A percentile compares a stretch with the other conserved stretches of the same genome.
Evolutionary conservation across 2,888 invertebrate genomes (phyloP).

Genomic region (Arenicola marina): DNA sequence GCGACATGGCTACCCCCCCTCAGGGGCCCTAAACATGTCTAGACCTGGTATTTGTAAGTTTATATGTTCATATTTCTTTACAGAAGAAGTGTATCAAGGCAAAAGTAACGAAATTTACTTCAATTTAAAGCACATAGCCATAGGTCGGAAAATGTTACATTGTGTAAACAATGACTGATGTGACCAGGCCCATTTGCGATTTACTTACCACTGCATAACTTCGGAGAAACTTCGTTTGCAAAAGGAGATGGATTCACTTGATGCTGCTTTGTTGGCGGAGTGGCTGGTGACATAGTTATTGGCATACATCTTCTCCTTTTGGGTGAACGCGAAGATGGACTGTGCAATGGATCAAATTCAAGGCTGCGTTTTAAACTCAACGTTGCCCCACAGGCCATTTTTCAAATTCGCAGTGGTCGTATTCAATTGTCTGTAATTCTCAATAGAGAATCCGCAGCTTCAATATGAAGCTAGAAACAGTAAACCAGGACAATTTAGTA

Average conservation of each 20-base stretch:
- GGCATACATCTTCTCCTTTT: constrained; percentile 91
- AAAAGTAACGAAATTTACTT: too few species aligned
- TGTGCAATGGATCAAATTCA: constrained; percentile 91
- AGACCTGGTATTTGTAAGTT: too few species aligned
- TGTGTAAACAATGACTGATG: neutral
- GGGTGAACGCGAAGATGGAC: constrained; percentile 72
- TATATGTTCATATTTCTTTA: too few species aligned
- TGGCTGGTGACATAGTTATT: constrained; percentile 74
- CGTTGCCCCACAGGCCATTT: constrained; percentile 93
- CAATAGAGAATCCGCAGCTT: too few species aligned
- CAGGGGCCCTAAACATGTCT: too few species aligned
- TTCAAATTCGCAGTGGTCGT: too few species aligned
- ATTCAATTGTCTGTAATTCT: too few species aligned
- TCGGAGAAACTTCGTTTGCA: constrained; percentile 80
- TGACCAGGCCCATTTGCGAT: neutral
- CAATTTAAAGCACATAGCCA: too few species aligned
- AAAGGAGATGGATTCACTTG: constrained; percentile 75
- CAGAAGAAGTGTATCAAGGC: too few species aligned
- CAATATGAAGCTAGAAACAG: too few species aligned
- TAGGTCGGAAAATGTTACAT: neutral
- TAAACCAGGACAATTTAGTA: too few species aligned
- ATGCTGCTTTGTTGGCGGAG: constrained; percentile 60
- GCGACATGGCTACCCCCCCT: too few species aligned
- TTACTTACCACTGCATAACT: constrained; percentile 53
- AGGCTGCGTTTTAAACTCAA: constrained; percentile 80